Evolutionary conservation across 2,888 invertebrate genomes (phyloP), one percentile per base, ranked within the genome.

Genomic region (Monopis laevigella): DNA sequence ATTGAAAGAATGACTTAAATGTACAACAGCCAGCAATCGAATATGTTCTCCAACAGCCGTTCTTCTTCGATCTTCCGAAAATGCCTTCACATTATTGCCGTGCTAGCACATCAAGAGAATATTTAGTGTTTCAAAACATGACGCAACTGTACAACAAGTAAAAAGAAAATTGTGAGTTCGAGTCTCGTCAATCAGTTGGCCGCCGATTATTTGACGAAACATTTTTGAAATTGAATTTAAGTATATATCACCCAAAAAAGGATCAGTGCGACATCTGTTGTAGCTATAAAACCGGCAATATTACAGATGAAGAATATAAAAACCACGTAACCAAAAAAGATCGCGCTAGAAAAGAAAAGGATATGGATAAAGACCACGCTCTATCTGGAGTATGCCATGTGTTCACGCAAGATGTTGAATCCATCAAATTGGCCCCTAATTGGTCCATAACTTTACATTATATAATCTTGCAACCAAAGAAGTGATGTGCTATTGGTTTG

Each of bases 51-150:
- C 35, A 38, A 27, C 29, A 12, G 21, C 17, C 27, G 18, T 24
- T 17, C 27, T 30, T 18, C 26, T 32, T 14, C 19, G 11, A 13
- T 26, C 26, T 39, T 24, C 39, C 39, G 32, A 51, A 53, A 45
- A 42, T 51, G 39, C 48, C 48, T 11, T 50, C 51, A 2, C 53
- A 53, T 39, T 53, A 51, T 41, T 51, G 52, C 42, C 43, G 46
- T 32, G 40, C 41, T 21, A 39, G 43, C 19, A 43, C 43, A 26
- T 39, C 41, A n/a, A 50, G 51, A 45, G 35, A 48, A 12, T 52
- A 51, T 38, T 43, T 54, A 30, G 49, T 48, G 43, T 49, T 43
- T 24, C 6, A 10, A 24, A 24, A 24, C 10, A 24, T 24, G 6
- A 7, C 24, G 6, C 6, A 24, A 24, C 42, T 52, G 26, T 51